Base-by-base conservation (phyloP, 2,797 vertebrate genomes). In the Synaphobranchus kaupii region DNA sequence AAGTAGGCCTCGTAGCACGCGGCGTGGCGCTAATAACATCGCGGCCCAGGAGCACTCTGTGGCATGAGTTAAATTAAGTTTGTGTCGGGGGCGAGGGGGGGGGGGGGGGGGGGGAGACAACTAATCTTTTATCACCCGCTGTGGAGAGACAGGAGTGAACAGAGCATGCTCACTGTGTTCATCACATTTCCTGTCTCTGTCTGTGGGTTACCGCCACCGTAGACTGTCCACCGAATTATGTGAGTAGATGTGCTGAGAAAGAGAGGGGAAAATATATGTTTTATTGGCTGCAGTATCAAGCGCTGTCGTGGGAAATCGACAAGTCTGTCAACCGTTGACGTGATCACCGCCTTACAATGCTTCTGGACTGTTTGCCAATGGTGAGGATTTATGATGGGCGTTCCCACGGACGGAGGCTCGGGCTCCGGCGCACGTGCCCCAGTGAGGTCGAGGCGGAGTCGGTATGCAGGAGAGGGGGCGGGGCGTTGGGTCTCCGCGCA, bases 51-150 rank as follows among this genome's bases (percentile, higher is more conserved):
- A 85, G 84, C 52, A 58, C 82, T 73, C 22, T 83, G 80, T 58
- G 52, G 50, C 34, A 10, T 73, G 83, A 84, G 66, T 66, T 84
- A 87, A 87, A 84, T 83, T 87, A 50, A 66, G 81, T 87, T 87
- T 83, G 31, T 87, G 60, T 87, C 48, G n/a, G 82, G 84, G 20
- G 68, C 31, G 60, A 44, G 82, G 84, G 20, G 68, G 68, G 60
- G 86, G 60, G 82, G 56, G 81, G 47, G 4, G 68, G 60, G 86
- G 60, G 82, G 56, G 81, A 31, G 4, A 50, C 58, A 83, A 83
- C 60, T 83, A 63, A 83, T 81, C 78, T 81, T 81, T 48, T 73
- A 82, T 68, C 52, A 87, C 52, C 39, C 47, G 13, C 86, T 25
- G 63, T 56, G 47, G 28, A 83, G 82, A 63, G 44, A 83, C 13